phyloP scores from a whole-genome alignment of 2,113 vertebrate species.

The Dromaius novaehollandiae region DNA sequence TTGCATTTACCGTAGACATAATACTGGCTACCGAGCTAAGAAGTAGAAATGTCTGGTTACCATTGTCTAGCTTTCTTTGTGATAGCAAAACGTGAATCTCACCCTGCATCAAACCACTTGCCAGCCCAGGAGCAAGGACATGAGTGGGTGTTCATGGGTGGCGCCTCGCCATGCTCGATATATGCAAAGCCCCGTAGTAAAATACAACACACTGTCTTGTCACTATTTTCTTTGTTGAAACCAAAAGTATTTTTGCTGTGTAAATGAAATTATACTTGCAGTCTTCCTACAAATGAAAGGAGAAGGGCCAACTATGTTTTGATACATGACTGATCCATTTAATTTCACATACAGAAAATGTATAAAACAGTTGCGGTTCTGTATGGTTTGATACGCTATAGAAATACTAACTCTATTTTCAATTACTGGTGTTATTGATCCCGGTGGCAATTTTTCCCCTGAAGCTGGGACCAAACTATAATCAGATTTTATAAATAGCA shows the following conservation, averaged over 20 bases:
- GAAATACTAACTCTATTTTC: conserved; percentile 67
- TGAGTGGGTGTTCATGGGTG: conserved; percentile 12
- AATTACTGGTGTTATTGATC: not conserved
- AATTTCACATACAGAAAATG: conserved; percentile 17
- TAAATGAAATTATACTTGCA: conserved; percentile 26
- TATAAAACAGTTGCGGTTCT: not conserved
- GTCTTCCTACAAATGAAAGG: conserved; percentile 58
- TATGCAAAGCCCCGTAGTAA: conserved; percentile 43
- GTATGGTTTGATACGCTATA: conserved; percentile 55
- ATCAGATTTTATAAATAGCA: conserved; percentile 36
- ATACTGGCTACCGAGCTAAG: not conserved
- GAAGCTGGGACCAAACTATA: conserved; percentile 17
- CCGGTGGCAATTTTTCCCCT: not conserved
- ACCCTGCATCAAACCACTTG: not conserved
- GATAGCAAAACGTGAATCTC: not conserved
- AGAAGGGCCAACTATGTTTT: conserved; percentile 61
- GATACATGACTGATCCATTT: not conserved
- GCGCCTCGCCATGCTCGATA: not conserved
- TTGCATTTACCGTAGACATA: not conserved
- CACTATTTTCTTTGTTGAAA: conserved; percentile 31
- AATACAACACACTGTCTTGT: not conserved
- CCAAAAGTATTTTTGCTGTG: conserved; percentile 64
- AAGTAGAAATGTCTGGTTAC: not conserved
- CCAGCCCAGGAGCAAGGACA: not conserved
- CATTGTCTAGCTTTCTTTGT: not conserved